Evolutionary conservation across 2,113 vertebrate species (phyloP).

Genomic region (Actinemys pallida): DNA sequence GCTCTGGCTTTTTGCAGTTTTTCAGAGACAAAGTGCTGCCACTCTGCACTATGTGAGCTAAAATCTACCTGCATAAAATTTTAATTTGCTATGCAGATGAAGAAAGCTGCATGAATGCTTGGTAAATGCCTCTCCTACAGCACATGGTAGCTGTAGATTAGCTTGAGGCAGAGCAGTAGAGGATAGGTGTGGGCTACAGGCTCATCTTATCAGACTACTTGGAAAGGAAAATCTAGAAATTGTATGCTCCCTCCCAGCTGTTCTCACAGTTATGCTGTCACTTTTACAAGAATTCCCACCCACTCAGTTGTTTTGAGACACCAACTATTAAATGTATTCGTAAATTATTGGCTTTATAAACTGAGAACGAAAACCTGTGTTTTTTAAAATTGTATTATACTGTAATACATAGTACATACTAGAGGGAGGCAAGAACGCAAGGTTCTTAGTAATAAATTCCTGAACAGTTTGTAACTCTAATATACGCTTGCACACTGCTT

Average conservation of each 20-base stretch:
- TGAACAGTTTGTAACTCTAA: background rate
- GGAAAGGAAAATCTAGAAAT: conserved; percentile 31
- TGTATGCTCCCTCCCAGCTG: conserved; percentile 18
- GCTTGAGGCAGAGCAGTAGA: background rate
- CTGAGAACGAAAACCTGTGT: background rate
- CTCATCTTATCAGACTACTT: conserved; percentile 45
- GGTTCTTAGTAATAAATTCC: background rate
- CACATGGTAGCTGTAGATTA: conserved; percentile 60
- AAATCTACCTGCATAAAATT: background rate
- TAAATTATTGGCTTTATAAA: background rate
- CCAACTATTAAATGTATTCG: background rate
- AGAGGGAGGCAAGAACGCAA: background rate
- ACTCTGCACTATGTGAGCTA: background rate
- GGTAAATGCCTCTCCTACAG: background rate
- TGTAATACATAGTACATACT: background rate
- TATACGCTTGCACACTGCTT: background rate
- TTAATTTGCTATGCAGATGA: background rate
- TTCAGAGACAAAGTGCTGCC: background rate
- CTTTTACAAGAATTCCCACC: conserved; percentile 14
- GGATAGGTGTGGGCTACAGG: conserved; percentile 35
- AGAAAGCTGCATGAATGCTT: background rate
- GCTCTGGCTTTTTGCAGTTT: background rate
- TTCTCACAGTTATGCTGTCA: background rate
- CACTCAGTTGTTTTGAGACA: conserved; percentile 34
- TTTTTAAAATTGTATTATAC: background rate